Base-by-base conservation (phyloP, 2,113 vertebrate species). In the Sceloporus tristichus region DNA sequence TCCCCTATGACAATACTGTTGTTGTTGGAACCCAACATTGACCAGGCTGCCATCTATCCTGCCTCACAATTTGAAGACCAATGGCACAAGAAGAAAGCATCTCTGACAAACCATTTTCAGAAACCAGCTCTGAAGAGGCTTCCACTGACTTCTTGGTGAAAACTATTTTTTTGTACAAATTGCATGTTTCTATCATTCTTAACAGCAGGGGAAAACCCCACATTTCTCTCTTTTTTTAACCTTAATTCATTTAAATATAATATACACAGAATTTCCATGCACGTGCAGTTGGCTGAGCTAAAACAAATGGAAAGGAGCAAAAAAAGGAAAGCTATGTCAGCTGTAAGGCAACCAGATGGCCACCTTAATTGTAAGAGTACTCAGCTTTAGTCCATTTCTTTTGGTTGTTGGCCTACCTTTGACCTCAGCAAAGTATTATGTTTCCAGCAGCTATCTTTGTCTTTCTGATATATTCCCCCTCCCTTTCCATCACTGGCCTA, bases 161-260 rank as follows among this genome's bases (percentile, higher is more conserved):
- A 86, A 54, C 1, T 18, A 13, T 18, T 73, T 2, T 27, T 54
- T n/a, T 7, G 34, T 56, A 40, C 71, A 71, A 87, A 10, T 16
- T 59, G 9, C 7, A 10, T 38, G 53, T 80, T 29, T 29, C 56
- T 9, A 25, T 56, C 29, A 70, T 48, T 38, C 42, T 54, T 70
- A 19, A n/a, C 53, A 11, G 66, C 34, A 25, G 54, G 34, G 9
- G 71, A 14, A 87, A 87, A 27, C 34, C 34, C 66, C 27, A 71
- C 4, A 42, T 34, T 11, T 65, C 48, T 38, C 56, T 65, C 73
- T 65, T 65, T 42, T 56, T 21, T 9, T 9, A 19, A 16, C 74
- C 40, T 48, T 79, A 73, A 73, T 87, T 59, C 14, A 56, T 87
- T 87, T 56, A 87, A 73, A 80, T 80, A 42, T 79, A 56, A 79